Evolutionary conservation across 2,113 vertebrate genomes (phyloP), one percentile per base, ranked within the genome.

Genomic region (Ciconia maguari): DNA sequence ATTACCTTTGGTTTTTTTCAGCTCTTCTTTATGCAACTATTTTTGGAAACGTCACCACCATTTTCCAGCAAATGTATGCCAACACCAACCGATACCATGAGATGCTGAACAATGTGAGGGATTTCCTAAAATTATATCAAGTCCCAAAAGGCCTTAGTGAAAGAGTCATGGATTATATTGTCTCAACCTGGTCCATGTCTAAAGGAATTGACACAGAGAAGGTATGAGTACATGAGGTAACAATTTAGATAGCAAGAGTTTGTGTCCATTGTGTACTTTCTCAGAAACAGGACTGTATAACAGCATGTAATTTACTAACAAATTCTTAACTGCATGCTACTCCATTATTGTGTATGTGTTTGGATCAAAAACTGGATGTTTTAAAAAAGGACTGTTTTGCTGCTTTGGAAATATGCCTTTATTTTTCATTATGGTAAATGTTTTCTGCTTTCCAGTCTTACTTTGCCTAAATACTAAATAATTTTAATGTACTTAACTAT

Each of bases 1-100:
- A 83, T 92, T 16, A 29, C 89, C 44, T 87, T 95, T 96, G 42
- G 4, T 98, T 88, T 97, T 64, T 98, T 98, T 60, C 95, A 99
- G 99, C 99, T 96, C 99, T 99, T 89, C 99, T 99, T 96, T 99
- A 99, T 96, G 99, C 99, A 98, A 99, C 99, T 97, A 99, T 99
- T 98, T 99, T 99, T 96, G 99, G 99, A 97, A 99, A 99, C 5
- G 99, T 99, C 84, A 99, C 99, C 80, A 99, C 99, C 90, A 99
- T 99, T 98, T 99, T 99, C 98, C 99, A 99, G 98, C 99, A 99
- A 98, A 99, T 99, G 99, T 99, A 99, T 92, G 99, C 99, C 95
- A 99, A 99, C 98, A 99, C 99, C 97, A 99, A 99, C 98, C 98
- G 99, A 69, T 99, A 99, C 98, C 99, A 99, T 22, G 99, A 99